Base-by-base conservation (phyloP, 2,113 vertebrate species). In the Nothoprocta perdicaria region DNA sequence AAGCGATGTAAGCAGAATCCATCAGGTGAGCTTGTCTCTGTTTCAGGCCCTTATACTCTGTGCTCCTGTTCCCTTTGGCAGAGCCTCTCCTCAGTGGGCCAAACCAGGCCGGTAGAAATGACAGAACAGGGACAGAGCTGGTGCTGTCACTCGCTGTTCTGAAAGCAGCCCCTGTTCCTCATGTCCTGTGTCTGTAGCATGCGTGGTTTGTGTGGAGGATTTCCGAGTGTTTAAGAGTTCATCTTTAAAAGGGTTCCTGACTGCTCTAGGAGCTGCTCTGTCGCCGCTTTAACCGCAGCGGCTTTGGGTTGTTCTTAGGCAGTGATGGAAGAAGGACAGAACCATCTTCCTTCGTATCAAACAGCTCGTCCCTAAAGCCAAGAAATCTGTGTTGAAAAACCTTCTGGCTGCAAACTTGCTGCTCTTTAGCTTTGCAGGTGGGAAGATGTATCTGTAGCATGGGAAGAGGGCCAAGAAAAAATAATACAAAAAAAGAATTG, bases 1-100 rank as follows among this genome's bases (percentile, higher is more conserved):
- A 96, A 96, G 93, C 90, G 95, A 33, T 95, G 94, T 95, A 96
- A 96, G 95, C 95, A 96, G 95, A 96, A 96, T 74, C 93, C 93
- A 94, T 95, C 95, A 95, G 95, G 95, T 96, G 96, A 96, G 95
- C 94, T 96, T 77, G 50, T 92, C 95, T 94, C 53, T 83, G 84
- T 96, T 92, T 93, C 94, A 95, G 84, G 91, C 72, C 66, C 21
- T 89, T 81, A 52, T 66, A 3, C 78, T 74, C 52, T 38, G 55
- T 38, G 62, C 31, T 68, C 52, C 46, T 72, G 40, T 63, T 87
- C 60, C 57, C 27, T 12, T 43, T 78, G 63, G 41, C 77, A 66
- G 17, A 11, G 38, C 8, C 73, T 75, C 46, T 66, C 43, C 22
- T 26, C 53, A 46, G n/a, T 9, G 35, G 73, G 45, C 69, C 86